These are phyloP conservation scores for Corticium candelabrum DNA, from an alignment of 37 sponge, comb jelly and placozoan species.

Conservation along the genomic window DNA sequence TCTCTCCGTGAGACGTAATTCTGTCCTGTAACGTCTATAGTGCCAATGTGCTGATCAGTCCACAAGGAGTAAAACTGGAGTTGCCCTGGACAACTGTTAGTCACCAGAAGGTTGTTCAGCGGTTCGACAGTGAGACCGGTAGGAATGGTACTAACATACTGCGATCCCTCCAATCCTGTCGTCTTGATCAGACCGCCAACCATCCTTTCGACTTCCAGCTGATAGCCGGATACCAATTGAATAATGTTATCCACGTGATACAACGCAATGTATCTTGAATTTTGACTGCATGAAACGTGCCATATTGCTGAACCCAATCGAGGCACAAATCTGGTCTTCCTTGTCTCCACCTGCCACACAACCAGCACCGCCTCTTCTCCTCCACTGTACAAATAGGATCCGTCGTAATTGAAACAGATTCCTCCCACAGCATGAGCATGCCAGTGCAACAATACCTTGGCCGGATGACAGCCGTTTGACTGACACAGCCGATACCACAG, in stretches of 20 bases:
- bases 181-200: not conserved
- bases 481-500: not conserved
- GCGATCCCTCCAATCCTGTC: too few species aligned
- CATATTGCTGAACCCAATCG: slow-evolving; percentile 60
- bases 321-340: slow-evolving; percentile 56
- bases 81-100: slow-evolving; percentile 64
- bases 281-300: slow-evolving; percentile 33
- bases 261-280: slow-evolving; percentile 41
- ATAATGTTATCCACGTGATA: slow-evolving; percentile 16
- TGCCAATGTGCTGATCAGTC: not conserved
- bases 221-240: not conserved
- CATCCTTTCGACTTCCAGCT: slow-evolving; percentile 10
- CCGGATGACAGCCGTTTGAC: not conserved
- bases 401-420: slow-evolving; percentile 62
- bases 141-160: too few species aligned
- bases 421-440: slow-evolving; percentile 73
- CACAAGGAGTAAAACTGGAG: slow-evolving; percentile 55
- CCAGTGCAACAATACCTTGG: slow-evolving; percentile 65
- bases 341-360: slow-evolving; percentile 69
- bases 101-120: slow-evolving; percentile 24
- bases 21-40: slow-evolving; percentile 48
- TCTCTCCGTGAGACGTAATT: slow-evolving; percentile 72
- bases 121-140: slow-evolving; percentile 58
- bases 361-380: slow-evolving; percentile 86
- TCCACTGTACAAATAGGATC: slow-evolving; percentile 76